phyloP scores from a whole-genome alignment of 2,113 vertebrate genomes.

The Ellobius talpinus region DNA sequence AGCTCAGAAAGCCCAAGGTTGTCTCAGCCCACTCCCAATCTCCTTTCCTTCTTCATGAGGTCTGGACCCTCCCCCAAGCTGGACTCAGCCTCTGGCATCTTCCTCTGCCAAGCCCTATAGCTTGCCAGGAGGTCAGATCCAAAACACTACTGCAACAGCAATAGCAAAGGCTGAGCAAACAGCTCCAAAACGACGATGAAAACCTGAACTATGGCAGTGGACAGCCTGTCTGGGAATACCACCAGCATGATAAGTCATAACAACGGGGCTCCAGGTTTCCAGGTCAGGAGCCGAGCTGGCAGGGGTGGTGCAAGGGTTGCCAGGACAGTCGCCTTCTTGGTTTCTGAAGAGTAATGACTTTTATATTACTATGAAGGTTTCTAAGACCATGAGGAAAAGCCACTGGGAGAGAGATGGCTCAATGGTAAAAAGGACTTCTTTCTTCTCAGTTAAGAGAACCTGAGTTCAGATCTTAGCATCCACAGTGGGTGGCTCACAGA shows the following conservation, averaged over 20 bases:
- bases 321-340: background rate
- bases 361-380: background rate
- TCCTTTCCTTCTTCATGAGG: conserved; percentile 29
- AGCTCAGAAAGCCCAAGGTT: background rate
- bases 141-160: conserved; percentile 65
- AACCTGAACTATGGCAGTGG: conserved; percentile 47
- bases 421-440: background rate
- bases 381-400: background rate
- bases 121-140: conserved; percentile 74
- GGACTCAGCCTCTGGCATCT: conserved; percentile 63
- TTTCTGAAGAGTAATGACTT: background rate
- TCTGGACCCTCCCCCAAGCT: background rate
- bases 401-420: background rate
- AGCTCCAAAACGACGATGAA: conserved; percentile 46
- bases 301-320: background rate
- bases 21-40: conserved; percentile 20
- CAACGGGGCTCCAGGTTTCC: background rate
- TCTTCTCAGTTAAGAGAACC: background rate
- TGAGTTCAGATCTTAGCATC: background rate
- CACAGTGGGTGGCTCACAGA: background rate
- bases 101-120: conserved; percentile 52
- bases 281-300: background rate
- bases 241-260: conserved; percentile 56
- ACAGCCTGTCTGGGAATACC: conserved; percentile 49
- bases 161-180: conserved; percentile 71